Evolutionary conservation across 1,140 invertebrate genomes (phyloP), one percentile per base, ranked within the genome.

Genomic region (Helicoverpa armigera): DNA sequence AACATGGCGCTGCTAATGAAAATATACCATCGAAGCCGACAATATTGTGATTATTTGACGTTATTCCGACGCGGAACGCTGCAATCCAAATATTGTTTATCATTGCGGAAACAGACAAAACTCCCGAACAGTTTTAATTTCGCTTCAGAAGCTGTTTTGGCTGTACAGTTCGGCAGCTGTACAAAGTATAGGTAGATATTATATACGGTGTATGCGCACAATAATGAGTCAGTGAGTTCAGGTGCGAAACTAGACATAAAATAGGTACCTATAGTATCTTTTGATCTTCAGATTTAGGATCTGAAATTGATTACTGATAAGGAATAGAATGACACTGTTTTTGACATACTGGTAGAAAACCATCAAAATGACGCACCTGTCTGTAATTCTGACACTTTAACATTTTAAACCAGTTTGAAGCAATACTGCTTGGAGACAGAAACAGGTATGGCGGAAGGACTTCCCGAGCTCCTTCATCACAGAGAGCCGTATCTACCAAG

Each of bases 111-210:
- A 81, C 86, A 85, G 79, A 80, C 58, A 79, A 75, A 77, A 80
- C 78, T 58, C 74, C 54, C 67, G 53, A 82, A 85, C 81, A 80
- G 63, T 85, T 85, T 84, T 86, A 85, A 85, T 86, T 83, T 87
- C 61, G 81, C 82, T 85, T 83, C 79, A 79, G 82, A 82, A 85
- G 74, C 82, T 69, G 75, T 83, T 81, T 83, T 80, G 73, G 18
- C 56, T 61, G 16, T 74, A 69, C 65, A 31, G 54, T 61, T 50
- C 14, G 56, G 35, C 63, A 70, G 73, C 61, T 61, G 35, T 48
- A 61, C 50, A 51, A 12, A 63, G 58, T 58, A 48, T 61, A 43
- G 4, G 5, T 43, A 43, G 35, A 5, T 43, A 50, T 13, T 50
- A 50, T 67, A 11, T 56, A 35, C 18, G 53, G 14, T 10, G 29